phyloP scores from a whole-genome alignment of 2,113 vertebrate species.

The Brienomyrus longianalis region DNA sequence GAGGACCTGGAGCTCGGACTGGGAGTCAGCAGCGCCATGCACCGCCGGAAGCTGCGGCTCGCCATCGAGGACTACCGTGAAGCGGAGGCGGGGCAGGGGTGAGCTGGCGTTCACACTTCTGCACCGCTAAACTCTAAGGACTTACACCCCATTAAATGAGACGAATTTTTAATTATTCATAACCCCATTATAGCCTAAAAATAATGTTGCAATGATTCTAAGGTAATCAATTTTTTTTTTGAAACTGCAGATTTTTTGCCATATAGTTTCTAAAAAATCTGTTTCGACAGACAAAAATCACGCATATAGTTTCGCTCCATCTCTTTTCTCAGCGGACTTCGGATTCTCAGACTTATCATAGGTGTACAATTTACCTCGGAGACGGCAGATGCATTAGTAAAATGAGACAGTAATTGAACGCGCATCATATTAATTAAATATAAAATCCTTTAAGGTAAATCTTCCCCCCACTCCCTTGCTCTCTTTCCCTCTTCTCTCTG shows the following conservation, averaged over 20 bases:
- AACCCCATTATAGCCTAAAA: neutral
- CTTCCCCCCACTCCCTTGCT: no score
- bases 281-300: neutral
- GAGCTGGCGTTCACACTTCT: slow-evolving; percentile 31
- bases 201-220: neutral
- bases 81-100: slow-evolving; percentile 71
- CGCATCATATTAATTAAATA: neutral
- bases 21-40: slow-evolving; percentile 72
- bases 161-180: neutral
- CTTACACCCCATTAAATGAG: neutral
- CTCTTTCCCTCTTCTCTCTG: neutral
- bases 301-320: neutral
- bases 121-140: neutral
- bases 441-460: neutral
- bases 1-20: slow-evolving; percentile 74
- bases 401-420: neutral
- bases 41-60: slow-evolving; percentile 74
- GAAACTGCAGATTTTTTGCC: neutral
- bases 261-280: neutral
- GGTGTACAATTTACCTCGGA: neutral
- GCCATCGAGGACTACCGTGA: slow-evolving; percentile 81
- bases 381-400: neutral
- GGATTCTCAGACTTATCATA: neutral
- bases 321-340: neutral
- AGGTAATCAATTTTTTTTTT: neutral